Base-by-base conservation (phyloP, 2,797 vertebrate species). In the Acanthopagrus latus region DNA sequence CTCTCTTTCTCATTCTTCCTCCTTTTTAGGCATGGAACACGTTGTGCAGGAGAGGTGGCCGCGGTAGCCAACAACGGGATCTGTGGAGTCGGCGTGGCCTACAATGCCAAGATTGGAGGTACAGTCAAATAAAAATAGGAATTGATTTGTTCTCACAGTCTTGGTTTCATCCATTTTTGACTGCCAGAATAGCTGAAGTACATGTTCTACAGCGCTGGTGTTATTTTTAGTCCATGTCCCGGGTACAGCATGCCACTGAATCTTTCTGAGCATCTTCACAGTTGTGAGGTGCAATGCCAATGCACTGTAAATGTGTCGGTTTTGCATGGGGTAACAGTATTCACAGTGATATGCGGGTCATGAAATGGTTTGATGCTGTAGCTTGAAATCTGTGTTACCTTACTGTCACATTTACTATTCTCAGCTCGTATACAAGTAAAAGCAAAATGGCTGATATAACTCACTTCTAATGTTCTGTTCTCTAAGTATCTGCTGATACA, bases 11-110 rank as follows among this genome's bases (percentile, higher is more conserved):
- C 12, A 29, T 27, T 71, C 25, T 69, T 21, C 73, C 33, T 48
- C 58, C 63, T 88, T 47, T 91, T 6, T 85, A 99, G 98, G 71
- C 98, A 99, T 0, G 98, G 98, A 62, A 99, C 98, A 0, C 96
- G 98, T 38, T 99, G 98, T 81, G 98, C 98, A 0, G 98, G 98
- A 10, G 98, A 99, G 70, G 98, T 99, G 57, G 98, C 98, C 0
- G 98, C 98, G 0, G 96, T 96, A 73, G 98, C 98, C 67, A 98
- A 97, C 95, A 99, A 99, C 0, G 97, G 95, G 0, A 96, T 99
- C 91, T 99, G 98, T n/a, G 98, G 98, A 2, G 97, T 99, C 0
- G 98, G 98, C 0, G 97, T 99, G 83, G 98, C 98, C 11, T 99
- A 97, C 92, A 96, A 99, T 0, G 97, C 98, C 87, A 96, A 94